Base-by-base conservation (phyloP, 2,888 invertebrate genomes). In the Epicampocera succincta region DNA sequence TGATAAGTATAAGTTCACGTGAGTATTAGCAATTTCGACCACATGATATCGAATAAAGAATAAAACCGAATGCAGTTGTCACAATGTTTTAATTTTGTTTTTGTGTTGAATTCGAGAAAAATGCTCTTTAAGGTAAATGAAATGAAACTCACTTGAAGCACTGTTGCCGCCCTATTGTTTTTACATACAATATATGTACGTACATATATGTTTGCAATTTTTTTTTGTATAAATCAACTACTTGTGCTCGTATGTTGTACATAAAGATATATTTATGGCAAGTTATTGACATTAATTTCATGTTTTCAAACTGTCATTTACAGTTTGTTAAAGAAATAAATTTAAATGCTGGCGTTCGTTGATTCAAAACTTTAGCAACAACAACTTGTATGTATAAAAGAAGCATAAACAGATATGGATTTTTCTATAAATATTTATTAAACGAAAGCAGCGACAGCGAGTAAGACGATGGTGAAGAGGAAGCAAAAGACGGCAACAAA, bases 251-350 rank as follows among this genome's bases (percentile, higher is more conserved):
- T 19, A 56, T 54, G 21, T 63, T 46, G 38, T 54, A 54, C 17
- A 61, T 69, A 61, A 58, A 69, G 54, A 54, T 52, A 60, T 66
- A 76, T 77, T 81, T 77, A 73, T 76, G 56, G 56, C 68, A 76
- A 81, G 58, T 73, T 77, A 81, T 81, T 77, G 81, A 73, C 77
- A 73, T 73, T 81, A 81, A 81, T 77, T 77, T 81, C 68, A 81
- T 81, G 69, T 77, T 69, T 75, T 81, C 56, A 73, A 77, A 81
- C 81, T 81, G 81, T 81, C 72, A 81, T 81, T 81, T 81, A 58
- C 81, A 81, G 81, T 77, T 81, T 73, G 77, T 63, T 73, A 73
- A 69, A 68, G 56, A 77, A 56, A 73, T 81, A 81, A 81, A 81
- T 77, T 77, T 63, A 61, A 76, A 76, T 81, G 63, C 29, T 68